Conservation (phyloP, 2,888 invertebrate species). For the Apotomis capreana region DNA sequence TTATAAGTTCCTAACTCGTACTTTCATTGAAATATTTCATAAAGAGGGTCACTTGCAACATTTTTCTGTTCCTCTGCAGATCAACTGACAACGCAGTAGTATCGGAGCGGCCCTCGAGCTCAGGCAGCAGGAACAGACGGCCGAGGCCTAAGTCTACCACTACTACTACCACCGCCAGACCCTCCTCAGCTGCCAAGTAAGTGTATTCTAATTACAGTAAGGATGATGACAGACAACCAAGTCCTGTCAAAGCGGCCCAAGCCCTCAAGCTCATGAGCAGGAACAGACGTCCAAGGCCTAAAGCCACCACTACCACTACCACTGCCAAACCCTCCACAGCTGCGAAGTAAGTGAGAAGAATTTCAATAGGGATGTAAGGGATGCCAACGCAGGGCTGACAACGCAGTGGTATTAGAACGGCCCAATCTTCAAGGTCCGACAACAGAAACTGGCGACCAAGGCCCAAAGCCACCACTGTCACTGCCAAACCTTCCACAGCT, state of each 20-base stretch:
- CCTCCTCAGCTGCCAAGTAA: no score
- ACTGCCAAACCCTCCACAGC: constrained; percentile 70
- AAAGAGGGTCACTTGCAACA: background rate
- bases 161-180: no score
- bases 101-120: no score
- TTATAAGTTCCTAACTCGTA: no score
- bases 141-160: no score
- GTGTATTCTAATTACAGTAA: no score
- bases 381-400: no score
- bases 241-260: constrained; percentile 58
- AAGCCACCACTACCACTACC: constrained; percentile 65
- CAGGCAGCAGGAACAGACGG: no score
- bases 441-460: constrained; percentile 63
- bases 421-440: constrained; percentile 59
- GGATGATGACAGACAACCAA: constrained; percentile 53
- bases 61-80: constrained; percentile 48
- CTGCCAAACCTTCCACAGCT: constrained; percentile 68
- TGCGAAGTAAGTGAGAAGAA: constrained; percentile 49
- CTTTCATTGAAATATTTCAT: background rate
- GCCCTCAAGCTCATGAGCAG: constrained; percentile 60
- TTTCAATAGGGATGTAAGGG: no score
- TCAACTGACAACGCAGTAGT: constrained; percentile 54
- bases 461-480: constrained; percentile 74
- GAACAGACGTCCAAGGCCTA: constrained; percentile 68
- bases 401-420: constrained; percentile 58